These are phyloP conservation scores for Drosophila mulleri DNA, from an alignment of 2,888 invertebrate genomes.

Conservation along the genomic window DNA sequence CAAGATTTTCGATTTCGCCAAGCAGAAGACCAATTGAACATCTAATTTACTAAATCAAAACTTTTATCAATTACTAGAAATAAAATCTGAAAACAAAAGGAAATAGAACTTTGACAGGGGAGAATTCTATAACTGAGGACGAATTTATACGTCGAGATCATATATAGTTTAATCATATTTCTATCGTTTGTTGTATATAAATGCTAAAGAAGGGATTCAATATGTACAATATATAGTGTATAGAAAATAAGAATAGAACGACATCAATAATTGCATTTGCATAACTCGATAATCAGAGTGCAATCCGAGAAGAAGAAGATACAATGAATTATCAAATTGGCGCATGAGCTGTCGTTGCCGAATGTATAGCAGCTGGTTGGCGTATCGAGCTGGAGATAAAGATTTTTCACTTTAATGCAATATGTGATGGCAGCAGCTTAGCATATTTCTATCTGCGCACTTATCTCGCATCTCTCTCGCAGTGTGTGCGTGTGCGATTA, in stretches of 20 bases:
- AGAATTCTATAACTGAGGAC: not conserved
- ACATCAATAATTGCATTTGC: too few species aligned
- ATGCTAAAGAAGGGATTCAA: too few species aligned
- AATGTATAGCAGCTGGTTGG: not conserved
- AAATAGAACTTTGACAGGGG: too few species aligned
- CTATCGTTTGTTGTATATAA: too few species aligned
- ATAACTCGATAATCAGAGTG: too few species aligned
- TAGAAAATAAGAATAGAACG: too few species aligned
- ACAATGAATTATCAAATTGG: not conserved
- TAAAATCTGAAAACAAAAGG: not conserved
- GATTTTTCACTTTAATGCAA: not conserved
- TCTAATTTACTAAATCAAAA: constrained; percentile 49
- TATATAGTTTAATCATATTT: not conserved
- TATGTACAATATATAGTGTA: too few species aligned
- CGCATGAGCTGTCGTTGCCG: not conserved
- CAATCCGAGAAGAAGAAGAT: not conserved
- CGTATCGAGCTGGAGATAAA: not conserved
- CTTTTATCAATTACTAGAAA: constrained; percentile 22
- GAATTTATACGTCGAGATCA: not conserved
- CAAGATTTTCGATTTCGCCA: constrained; percentile 21
- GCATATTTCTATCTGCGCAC: not conserved
- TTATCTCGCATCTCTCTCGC: not conserved
- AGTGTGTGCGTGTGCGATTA: constrained; percentile 20
- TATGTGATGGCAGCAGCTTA: not conserved
- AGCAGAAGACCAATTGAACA: constrained; percentile 16